Base-by-base conservation (phyloP, 2,888 invertebrate species). In the Diabrotica balteata region DNA sequence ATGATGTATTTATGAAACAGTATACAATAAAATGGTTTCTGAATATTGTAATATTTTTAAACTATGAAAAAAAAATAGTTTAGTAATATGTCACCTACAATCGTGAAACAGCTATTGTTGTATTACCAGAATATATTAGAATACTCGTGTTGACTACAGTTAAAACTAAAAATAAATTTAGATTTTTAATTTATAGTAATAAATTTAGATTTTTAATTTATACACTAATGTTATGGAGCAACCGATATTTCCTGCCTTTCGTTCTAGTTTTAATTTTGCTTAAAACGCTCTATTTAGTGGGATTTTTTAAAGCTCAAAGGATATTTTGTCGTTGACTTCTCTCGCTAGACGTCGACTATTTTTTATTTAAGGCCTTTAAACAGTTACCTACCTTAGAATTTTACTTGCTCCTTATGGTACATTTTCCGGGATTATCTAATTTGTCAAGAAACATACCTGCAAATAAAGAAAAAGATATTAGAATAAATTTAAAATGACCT, bases 201-300 rank as follows among this genome's bases (percentile, higher is more conserved):
- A 17, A 17, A 17, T 17, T 32, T 5, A 32, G 32, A 2, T 32
- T 32, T 32, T 5, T 47, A 7, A 10, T 47, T 47, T 47, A 22
- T 7, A 4, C 2, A 22, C 7, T 6, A 52, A 42, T 9, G n/a
- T 57, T 17, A 57, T 45, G 17, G 43, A 57, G 44, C 55, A 57
- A 49, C 49, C 46, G 49, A 49, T 45, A 45, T 7, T 5, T 43
- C 3, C 42, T 6, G n/a, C 43, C 55, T 46, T 58, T 45, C 62
- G 60, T 67, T 67, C 67, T 55, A 59, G 59, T 57, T 66, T 58
- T 57, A 61, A 66, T 66, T 66, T 61, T 58, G 59, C 67, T 67
- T 62, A 67, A 67, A 67, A 67, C 59, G 67, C 59, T 59, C 63
- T 57, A 62, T 62, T 63, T 67, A 67, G 63, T 17, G 58, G 49